Evolutionary conservation across 1,140 invertebrate genomes (phyloP), one percentile per base, ranked within the genome.

Genomic region (Cherax destructor): DNA sequence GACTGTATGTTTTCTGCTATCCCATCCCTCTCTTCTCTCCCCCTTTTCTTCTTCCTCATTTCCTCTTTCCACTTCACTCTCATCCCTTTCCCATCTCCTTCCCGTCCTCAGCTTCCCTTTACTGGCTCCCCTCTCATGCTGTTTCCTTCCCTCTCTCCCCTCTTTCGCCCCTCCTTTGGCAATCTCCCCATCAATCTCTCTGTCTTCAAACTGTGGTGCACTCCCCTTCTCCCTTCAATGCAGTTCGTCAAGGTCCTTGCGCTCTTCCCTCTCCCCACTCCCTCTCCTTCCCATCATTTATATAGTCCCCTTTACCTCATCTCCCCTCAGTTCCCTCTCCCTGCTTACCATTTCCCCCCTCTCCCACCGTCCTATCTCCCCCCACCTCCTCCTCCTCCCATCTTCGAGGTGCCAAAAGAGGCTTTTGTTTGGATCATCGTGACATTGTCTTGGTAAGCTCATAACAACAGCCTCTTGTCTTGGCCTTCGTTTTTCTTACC

Each of bases 181-280:
- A 83, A 83, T 83, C 81, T 83, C 81, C 81, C 81, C 81, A 83
- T 86, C 69, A 77, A 77, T 87, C 52, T 87, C 77, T 87, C 56
- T 65, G 86, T 87, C 86, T 87, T 80, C 76, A 61, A 79, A 69
- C 79, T 88, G 56, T 80, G 56, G 61, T 61, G 4, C 52, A 7
- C 13, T 52, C 49, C 24, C 86, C 86, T 61, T 79, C 74, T 47
- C 74, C 86, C 86, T 56, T 87, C 86, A 79, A 61, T 87, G 74
- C 86, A 79, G 74, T 87, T 87, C 77, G 76, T 87, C 86, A 78
- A 78, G 72, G 50, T 87, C 59, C 69, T 65, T 41, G 5, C 59
- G n/a, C 18, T 83, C 80, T 83, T 24, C 59, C 24, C 59, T 41
- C 24, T 10, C 24, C 56, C n/a, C 30, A 21, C 80, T 65, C 5